These are phyloP conservation scores for Caretta caretta DNA, from an alignment of 2,113 vertebrate species.

Conservation along the genomic window DNA sequence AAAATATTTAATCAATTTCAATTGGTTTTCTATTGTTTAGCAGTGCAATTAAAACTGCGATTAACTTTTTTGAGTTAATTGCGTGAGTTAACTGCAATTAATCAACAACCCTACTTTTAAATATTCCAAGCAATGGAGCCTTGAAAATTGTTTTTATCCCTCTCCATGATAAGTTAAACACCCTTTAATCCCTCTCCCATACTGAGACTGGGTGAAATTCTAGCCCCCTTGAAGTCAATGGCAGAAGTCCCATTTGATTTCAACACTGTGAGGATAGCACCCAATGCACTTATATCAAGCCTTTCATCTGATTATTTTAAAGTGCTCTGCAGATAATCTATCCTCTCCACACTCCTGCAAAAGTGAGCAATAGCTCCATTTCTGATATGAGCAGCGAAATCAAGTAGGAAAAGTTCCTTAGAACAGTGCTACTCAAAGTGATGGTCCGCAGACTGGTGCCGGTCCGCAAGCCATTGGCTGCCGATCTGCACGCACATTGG, in stretches of 20 bases:
- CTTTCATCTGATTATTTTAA: not conserved
- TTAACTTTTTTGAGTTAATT: no score
- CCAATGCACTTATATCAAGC: not conserved
- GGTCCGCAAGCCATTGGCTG: no score
- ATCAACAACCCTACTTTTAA: not conserved
- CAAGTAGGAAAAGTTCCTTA: slow-evolving; percentile 29
- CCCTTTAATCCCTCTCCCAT: not conserved
- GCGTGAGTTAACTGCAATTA: no score
- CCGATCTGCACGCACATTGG: no score
- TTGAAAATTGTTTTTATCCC: not conserved
- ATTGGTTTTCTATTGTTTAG: no score
- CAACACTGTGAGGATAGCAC: not conserved
- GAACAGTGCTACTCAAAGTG: not conserved
- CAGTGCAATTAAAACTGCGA: no score
- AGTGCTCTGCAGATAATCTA: slow-evolving; percentile 27
- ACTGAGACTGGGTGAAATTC: not conserved
- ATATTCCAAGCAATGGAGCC: not conserved
- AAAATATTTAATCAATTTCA: no score
- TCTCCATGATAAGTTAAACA: not conserved
- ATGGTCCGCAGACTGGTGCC: no score
- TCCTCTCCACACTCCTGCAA: not conserved
- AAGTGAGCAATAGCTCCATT: not conserved
- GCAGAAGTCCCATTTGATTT: not conserved
- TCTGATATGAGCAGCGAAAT: slow-evolving; percentile 46
- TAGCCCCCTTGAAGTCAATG: not conserved